Percentiles rank a stretch among this genome's conserved stretches.
Conservation (phyloP, 1,140 invertebrate genomes). For the Hyles euphorbiae region DNA sequence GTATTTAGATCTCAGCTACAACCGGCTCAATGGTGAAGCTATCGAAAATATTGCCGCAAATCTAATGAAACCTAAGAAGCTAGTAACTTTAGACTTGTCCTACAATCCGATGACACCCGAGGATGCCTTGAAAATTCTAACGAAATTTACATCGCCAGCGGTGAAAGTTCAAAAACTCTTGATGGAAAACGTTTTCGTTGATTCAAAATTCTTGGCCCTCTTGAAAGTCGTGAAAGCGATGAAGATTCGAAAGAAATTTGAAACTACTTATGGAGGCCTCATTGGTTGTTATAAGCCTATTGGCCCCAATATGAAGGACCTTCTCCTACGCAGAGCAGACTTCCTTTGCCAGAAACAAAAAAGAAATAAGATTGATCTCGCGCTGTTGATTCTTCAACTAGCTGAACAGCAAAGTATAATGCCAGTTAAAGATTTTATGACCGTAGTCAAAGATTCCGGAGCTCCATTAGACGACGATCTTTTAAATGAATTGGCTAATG, state of each 20-base stretch:
- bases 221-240: conserved; percentile 19
- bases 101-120: conserved; percentile 60
- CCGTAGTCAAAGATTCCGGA: conserved; percentile 20
- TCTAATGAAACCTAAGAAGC: conserved; percentile 44
- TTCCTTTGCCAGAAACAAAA: conserved; percentile 38
- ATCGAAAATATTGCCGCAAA: conserved; percentile 27
- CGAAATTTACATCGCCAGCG: conserved; percentile 29
- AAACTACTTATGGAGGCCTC: conserved; percentile 42
- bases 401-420: conserved; percentile 35
- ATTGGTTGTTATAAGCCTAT: conserved; percentile 16
- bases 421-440: conserved; percentile 33
- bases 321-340: conserved; percentile 46
- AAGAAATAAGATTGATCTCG: conserved; percentile 38
- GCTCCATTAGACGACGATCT: conserved; percentile 38
- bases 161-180: conserved; percentile 45
- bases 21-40: conserved; percentile 38
- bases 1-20: conserved; percentile 48
- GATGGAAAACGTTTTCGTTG: conserved; percentile 46
- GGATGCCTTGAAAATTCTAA: conserved; percentile 47
- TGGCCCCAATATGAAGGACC: conserved; percentile 42
- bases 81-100: conserved; percentile 59
- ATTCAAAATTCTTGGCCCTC: conserved; percentile 31
- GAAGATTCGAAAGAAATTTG: conserved; percentile 25
- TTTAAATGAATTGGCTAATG: conserved; percentile 35
- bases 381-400: conserved; percentile 38